phyloP scores from a whole-genome alignment of 2,888 invertebrate species.

The Tinea pellionella region DNA sequence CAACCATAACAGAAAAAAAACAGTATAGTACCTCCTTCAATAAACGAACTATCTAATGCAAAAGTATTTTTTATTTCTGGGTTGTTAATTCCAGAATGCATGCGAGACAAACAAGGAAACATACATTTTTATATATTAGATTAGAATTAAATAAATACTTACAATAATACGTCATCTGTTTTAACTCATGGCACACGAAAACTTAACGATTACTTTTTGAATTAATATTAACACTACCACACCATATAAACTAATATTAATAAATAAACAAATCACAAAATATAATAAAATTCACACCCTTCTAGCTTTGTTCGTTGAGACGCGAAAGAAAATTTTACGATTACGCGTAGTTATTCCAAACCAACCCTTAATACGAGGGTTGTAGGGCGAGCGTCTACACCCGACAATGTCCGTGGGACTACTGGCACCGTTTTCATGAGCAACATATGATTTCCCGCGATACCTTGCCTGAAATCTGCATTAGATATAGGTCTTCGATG shows the following conservation, averaged over 20 bases:
- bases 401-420: slow-evolving; percentile 21
- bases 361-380: neutral
- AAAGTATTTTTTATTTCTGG: no score
- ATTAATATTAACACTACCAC: neutral
- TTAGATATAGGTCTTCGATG: no score
- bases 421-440: slow-evolving; percentile 39
- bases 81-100: no score
- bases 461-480: neutral
- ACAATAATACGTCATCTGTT: neutral
- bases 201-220: neutral
- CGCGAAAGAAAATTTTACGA: neutral
- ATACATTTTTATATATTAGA: no score
- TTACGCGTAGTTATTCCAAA: neutral
- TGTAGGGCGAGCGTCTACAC: slow-evolving; percentile 27
- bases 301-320: neutral
- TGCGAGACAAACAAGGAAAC: no score
- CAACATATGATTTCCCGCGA: slow-evolving; percentile 58
- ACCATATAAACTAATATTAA: no score
- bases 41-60: no score
- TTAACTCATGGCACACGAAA: neutral
- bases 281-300: neutral
- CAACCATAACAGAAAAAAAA: no score
- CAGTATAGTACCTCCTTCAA: no score
- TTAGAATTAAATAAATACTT: neutral
- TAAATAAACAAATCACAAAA: no score